Evolutionary conservation across 53 echinoderm and acorn worm species (phyloP), one percentile per base, ranked within the genome.

Genomic region (Hippasteria phrygiana): DNA sequence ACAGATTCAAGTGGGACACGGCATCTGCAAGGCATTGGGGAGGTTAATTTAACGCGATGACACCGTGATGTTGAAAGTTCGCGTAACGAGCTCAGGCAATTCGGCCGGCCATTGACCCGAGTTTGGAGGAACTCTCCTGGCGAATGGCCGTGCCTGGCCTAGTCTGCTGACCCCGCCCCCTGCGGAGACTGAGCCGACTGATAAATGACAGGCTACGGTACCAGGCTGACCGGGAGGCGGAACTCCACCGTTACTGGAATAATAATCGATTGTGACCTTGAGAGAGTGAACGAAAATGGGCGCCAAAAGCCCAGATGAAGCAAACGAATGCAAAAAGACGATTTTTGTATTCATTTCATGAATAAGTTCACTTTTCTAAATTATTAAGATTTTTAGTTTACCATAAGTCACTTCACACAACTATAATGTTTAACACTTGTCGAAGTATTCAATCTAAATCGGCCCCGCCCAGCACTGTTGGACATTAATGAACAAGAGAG

Each of bases 51-150:
- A 50, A 70, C 71, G 38, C 47, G 85, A 71, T 70, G 51, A 85
- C 69, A 26, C 69, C 42, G 69, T 17, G 48, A 47, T 64, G 64
- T 41, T 46, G 85, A 71, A 69, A 85, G 70, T 70, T 85, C 69
- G 70, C 69, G 59, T 71, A 71, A 69, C 71, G 37, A 7, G 69
- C 4, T 36, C 28, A 33, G 50, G 38, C 9, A 31, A 35, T 48
- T 50, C 32, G 50, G 75, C 75, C 75, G 85, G 85, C 70, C 85
- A 37, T 51, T 85, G 85, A 85, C 85, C 85, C 69, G 38, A 50
- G 22, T 13, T 43, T 11, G 33, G n/a, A 20, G 55, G 36, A 31
- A 50, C 50, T 10, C 29, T 38, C 26, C 50, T 41, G 29, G 50
- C 48, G 75, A 50, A n/a, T n/a, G 41, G 75, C 31, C 47, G 4